Evolutionary conservation across 1,140 invertebrate genomes (phyloP).

Genomic region (Aphelenchoides avenae): DNA sequence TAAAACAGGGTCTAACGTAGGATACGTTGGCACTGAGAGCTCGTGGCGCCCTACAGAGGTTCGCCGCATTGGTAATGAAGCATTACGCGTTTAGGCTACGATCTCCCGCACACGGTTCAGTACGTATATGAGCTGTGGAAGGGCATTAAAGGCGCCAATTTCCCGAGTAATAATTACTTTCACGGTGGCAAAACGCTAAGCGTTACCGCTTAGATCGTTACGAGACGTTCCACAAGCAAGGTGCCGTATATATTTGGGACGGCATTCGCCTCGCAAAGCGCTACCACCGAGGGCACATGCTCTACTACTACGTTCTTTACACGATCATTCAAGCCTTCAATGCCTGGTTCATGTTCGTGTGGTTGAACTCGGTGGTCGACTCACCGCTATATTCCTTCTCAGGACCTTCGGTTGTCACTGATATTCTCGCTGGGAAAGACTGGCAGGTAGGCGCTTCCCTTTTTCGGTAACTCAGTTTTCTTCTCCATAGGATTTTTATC

Average conservation of each 20-base stretch:
- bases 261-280: constrained; percentile 45
- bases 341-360: constrained; percentile 45
- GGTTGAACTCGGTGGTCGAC: constrained; percentile 49
- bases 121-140: constrained; percentile 50
- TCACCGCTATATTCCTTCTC: constrained; percentile 51
- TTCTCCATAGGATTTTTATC: constrained; percentile 2
- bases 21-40: neutral
- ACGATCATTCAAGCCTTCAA: constrained; percentile 46
- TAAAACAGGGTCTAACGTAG: constrained; percentile 12
- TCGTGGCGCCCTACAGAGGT: neutral
- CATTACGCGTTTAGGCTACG: constrained; percentile 44
- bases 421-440: constrained; percentile 45
- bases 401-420: constrained; percentile 44
- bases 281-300: constrained; percentile 44
- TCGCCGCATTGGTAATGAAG: neutral
- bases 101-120: constrained; percentile 43
- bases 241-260: constrained; percentile 56
- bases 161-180: constrained; percentile 22
- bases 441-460: constrained; percentile 53
- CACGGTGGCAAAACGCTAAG: neutral
- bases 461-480: constrained; percentile 5
- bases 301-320: constrained; percentile 49
- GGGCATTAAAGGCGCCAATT: constrained; percentile 28
- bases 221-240: constrained; percentile 49
- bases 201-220: constrained; percentile 40